phyloP scores from a whole-genome alignment of 2,113 vertebrate genomes.

The Podarcis raffonei region DNA sequence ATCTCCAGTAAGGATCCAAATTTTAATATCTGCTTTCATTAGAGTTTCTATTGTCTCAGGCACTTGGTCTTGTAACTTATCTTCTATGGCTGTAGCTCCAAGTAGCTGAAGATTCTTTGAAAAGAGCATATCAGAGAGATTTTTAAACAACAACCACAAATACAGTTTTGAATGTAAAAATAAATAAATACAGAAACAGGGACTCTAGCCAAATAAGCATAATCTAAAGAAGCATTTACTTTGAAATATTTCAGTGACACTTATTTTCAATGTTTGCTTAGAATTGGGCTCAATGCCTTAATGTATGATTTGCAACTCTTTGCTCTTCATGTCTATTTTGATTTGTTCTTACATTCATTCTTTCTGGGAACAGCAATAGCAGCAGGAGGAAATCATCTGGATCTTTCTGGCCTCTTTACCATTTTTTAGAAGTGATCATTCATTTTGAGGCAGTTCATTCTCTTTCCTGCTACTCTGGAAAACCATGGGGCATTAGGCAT shows the following conservation, averaged over 20 bases:
- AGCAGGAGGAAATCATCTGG: neutral
- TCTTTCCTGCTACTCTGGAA: neutral
- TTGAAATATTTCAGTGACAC: neutral
- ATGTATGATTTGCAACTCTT: neutral
- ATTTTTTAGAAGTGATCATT: neutral
- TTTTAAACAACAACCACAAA: neutral
- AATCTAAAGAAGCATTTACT: neutral
- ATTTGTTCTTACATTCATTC: neutral
- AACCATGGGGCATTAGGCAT: neutral
- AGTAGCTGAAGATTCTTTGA: constrained; percentile 93
- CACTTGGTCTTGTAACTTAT: constrained; percentile 95
- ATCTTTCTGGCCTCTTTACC: neutral
- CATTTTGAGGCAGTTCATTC: neutral
- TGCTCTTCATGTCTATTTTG: neutral
- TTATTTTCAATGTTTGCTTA: neutral
- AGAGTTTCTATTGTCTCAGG: constrained; percentile 97
- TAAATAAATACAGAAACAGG: neutral
- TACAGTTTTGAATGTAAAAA: neutral
- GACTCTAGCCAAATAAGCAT: neutral
- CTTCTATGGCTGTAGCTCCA: constrained; percentile 97
- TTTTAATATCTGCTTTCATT: constrained; percentile 98
- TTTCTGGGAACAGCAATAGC: neutral
- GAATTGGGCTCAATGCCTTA: neutral
- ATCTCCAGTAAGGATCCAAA: constrained; percentile 98
- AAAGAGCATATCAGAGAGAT: neutral